Evolutionary conservation across 2,888 invertebrate species (phyloP).

Genomic region (Tolmerus cingulatus): DNA sequence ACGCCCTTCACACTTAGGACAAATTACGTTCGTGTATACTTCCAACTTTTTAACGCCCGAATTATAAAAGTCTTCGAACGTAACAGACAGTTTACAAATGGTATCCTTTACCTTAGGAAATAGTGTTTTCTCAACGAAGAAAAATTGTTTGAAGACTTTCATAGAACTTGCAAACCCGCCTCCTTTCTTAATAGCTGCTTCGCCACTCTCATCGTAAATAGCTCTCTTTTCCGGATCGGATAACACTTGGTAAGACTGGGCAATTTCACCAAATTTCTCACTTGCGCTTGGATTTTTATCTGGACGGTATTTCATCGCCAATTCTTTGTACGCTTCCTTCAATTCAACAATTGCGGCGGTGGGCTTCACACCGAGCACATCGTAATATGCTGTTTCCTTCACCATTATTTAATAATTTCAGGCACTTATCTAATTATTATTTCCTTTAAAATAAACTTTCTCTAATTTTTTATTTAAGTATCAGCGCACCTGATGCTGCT

Average conservation of each 20-base stretch:
- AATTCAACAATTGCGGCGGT: conserved; percentile 86
- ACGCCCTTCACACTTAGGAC: conserved; percentile 94
- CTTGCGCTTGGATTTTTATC: conserved; percentile 96
- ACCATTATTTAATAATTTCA: conserved; percentile 75
- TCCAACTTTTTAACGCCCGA: conserved; percentile 92
- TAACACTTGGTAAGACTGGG: conserved; percentile 97
- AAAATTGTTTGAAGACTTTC: too few relatives aligned
- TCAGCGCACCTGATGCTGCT: too few relatives aligned
- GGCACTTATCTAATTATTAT: too few relatives aligned
- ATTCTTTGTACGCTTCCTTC: conserved; percentile 95
- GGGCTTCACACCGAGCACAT: conserved; percentile 91
- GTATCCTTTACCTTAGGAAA: conserved; percentile 89
- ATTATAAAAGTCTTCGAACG: conserved; percentile 93
- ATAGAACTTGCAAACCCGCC: too few relatives aligned
- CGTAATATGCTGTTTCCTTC: conserved; percentile 96
- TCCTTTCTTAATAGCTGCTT: conserved; percentile 95
- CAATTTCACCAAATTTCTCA: conserved; percentile 95
- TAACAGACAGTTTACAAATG: conserved; percentile 89
- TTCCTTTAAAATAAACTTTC: too few relatives aligned
- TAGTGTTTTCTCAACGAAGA: too few relatives aligned
- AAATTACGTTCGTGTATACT: conserved; percentile 93
- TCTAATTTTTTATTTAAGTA: too few relatives aligned
- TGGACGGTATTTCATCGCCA: conserved; percentile 96
- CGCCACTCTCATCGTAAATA: conserved; percentile 89
- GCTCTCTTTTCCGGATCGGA: conserved; percentile 91